These are phyloP conservation scores for Numenius phaeopus DNA, from an alignment of 2,797 vertebrate species.

Conservation along the genomic window DNA sequence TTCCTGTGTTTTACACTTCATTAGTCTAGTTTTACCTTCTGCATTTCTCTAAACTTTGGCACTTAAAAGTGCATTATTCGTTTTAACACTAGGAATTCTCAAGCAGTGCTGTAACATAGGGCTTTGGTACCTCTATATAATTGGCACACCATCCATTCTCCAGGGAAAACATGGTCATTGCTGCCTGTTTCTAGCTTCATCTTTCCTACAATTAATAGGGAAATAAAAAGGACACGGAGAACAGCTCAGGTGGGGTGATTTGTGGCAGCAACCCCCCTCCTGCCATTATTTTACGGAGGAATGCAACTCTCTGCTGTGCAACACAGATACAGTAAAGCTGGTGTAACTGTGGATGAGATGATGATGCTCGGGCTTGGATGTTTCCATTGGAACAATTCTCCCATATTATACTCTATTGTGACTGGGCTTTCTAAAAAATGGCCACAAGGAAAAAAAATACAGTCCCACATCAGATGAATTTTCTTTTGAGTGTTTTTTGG, in stretches of 20 bases:
- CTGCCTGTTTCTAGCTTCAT: background rate
- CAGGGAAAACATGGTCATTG: background rate
- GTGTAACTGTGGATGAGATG: background rate
- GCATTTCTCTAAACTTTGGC: background rate
- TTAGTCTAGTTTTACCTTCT: background rate
- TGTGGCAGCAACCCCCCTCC: background rate
- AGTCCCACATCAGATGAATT: background rate
- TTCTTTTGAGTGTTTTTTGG: background rate
- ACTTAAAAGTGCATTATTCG: background rate
- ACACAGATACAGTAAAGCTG: fast-evolving
- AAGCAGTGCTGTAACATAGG: background rate
- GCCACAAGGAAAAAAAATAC: fast-evolving
- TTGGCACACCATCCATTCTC: background rate
- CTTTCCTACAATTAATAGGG: background rate
- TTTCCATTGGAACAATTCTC: background rate
- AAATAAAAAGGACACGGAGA: background rate
- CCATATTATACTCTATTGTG: background rate
- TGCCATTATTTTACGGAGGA: background rate
- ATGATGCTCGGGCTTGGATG: background rate
- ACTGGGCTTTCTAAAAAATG: background rate
- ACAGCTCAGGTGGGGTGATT: background rate
- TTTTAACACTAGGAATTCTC: background rate
- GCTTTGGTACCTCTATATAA: background rate
- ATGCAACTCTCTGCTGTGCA: background rate
- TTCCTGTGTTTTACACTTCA: background rate